Evolutionary conservation across 1,140 invertebrate species (phyloP), one percentile per base, ranked within the genome.

Genomic region (Anastrepha obliqua): DNA sequence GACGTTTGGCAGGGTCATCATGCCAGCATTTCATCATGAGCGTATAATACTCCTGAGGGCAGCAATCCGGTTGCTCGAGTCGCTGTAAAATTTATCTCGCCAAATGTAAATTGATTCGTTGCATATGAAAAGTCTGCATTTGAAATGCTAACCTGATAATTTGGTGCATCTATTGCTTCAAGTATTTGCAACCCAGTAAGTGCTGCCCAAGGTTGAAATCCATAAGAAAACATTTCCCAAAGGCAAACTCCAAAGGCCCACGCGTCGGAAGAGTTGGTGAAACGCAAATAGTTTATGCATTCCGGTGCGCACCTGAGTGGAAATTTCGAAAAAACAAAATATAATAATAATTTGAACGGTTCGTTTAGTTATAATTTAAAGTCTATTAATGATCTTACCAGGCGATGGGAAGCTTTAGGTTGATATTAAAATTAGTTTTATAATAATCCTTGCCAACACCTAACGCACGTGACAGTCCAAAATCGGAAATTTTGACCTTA

Each of bases 181-280:
- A 99, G 93, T 89, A 99, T 99, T 94, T 99, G 97, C 90, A 98
- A 97, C 0, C 99, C 98, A 0, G 98, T 99, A 42, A 98, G 94
- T 0, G 98, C 98, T 0, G 97, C 97, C 98, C 98, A 99, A 0
- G 99, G 99, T 93, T 99, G 98, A 91, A 98, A 98, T 11, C 99
- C 99, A 91, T 99, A 99, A 13, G 98, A 98, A 92, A 99, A 99
- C 97, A 99, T 98, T 94, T 99, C 99, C 98, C 99, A 99, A 0
- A 99, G 93, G n/a, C 98, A 99, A 0, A 99, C 98, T 11, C 97
- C 99, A 94, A 97, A 99, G 0, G 98, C 98, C 99, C 99, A 99
- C 0, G 99, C 98, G 93, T 99, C 99, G 89, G 97, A 98, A 1
- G 98, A 96, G 15, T 98, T 98, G 6, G 98, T 99, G 91, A 99